Conservation (phyloP, 2,888 invertebrate species). For the Empis livida region DNA sequence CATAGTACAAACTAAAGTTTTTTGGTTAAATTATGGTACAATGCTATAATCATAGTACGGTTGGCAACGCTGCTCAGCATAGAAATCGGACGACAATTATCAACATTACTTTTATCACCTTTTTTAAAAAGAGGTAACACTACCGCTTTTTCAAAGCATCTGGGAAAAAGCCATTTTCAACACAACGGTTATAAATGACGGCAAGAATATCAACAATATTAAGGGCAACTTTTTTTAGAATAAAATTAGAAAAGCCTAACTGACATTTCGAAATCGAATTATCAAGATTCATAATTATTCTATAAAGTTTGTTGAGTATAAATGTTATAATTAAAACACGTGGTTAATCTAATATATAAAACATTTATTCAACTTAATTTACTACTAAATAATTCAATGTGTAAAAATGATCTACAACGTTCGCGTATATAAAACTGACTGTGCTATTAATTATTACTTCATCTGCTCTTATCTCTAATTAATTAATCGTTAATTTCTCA, state of each 20-base stretch:
- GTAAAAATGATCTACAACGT: too few relatives aligned
- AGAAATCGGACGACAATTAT: slow-evolving; percentile 5
- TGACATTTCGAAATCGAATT: not conserved
- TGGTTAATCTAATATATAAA: too few relatives aligned
- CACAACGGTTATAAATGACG: slow-evolving; percentile 5
- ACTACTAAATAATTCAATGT: too few relatives aligned
- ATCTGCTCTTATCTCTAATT: too few relatives aligned
- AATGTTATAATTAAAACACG: too few relatives aligned
- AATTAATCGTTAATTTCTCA: too few relatives aligned
- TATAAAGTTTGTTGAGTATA: not conserved
- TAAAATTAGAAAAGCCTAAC: not conserved
- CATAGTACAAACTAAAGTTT: too few relatives aligned
- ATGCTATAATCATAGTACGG: too few relatives aligned
- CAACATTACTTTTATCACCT: not conserved
- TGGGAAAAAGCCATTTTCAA: slow-evolving; percentile 7
- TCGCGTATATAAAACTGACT: too few relatives aligned
- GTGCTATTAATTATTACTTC: too few relatives aligned
- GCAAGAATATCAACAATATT: slow-evolving; percentile 1
- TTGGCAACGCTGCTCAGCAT: not conserved
- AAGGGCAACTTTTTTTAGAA: not conserved
- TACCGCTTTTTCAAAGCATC: slow-evolving; percentile 2
- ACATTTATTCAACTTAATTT: too few relatives aligned
- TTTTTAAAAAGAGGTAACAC: slow-evolving; percentile 4
- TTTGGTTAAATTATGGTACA: too few relatives aligned
- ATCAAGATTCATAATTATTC: not conserved